Evolutionary conservation across 2,888 invertebrate species (phyloP), one percentile per base, ranked within the genome.

Genomic region (Dexiosoma caninum): DNA sequence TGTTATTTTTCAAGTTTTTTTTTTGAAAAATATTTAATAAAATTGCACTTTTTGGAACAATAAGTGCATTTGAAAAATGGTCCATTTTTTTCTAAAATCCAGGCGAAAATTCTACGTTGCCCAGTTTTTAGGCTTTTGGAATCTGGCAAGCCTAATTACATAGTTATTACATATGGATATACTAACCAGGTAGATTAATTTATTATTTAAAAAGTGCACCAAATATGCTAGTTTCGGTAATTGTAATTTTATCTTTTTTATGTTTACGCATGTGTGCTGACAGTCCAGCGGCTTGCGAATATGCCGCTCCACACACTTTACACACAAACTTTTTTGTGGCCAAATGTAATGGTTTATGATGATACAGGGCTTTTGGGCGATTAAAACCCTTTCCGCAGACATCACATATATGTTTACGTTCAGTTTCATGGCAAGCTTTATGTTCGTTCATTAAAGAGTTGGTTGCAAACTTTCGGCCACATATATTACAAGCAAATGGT

Each of bases 251-350:
- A n/a, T 69, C 55, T 30, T 74, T 71, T 53, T 69, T 78, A 40
- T 83, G 83, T 16, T 83, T 74, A 30, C 83, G 83, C 86, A 85
- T 86, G 62, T 87, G 87, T 0, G 83, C 85, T 21, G 84, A 85
- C 8, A 86, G 78, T 0, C 89, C 89, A 9, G 86, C 84, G n/a
- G 83, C 83, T 66, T 87, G 87, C 0, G 86, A 85, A 53, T 85
- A 87, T 5, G 83, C 83, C 49, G 85, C 83, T 42, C 76, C 77
- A 37, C 87, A 87, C 2, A 84, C 77, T 70, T 85, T 84, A 75
- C 85, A 84, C 83, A 88, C 83, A 86, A 90, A 84, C n/a, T 85
- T 84, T 60, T 87, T 87, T 27, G 84, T 59, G 8, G 69, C 71
- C 9, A 84, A 82, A 78, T 87, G 87, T n/a, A 87, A 82, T 74